Evolutionary conservation across 2,888 invertebrate genomes (phyloP).

Genomic region (Hirtodrosophila trivittata): DNA sequence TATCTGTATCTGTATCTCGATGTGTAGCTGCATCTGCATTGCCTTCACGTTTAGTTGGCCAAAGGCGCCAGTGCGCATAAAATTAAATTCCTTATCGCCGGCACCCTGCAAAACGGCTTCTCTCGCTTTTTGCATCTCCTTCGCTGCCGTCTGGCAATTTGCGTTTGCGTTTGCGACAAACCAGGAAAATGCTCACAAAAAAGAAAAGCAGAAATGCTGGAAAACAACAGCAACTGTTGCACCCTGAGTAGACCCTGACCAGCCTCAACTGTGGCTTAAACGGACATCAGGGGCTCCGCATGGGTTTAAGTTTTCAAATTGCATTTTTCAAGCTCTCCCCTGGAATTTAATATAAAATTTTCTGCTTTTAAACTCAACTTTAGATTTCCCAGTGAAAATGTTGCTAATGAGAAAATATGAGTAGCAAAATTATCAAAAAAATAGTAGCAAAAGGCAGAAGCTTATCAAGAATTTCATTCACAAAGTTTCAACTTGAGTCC

Average conservation of each 20-base stretch:
- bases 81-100: conserved; percentile 59
- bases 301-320: conserved; percentile 32
- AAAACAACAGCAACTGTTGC: conserved; percentile 42
- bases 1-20: conserved; percentile 14
- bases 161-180: conserved; percentile 17
- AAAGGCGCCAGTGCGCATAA: conserved; percentile 55
- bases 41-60: conserved; percentile 27
- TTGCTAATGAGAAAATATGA: too few relatives aligned
- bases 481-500: too few relatives aligned
- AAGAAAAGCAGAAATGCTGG: too few relatives aligned
- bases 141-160: conserved; percentile 37
- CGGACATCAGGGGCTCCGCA: conserved; percentile 12
- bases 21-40: conserved; percentile 11
- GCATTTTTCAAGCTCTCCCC: conserved; percentile 28
- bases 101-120: conserved; percentile 23
- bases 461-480: too few relatives aligned
- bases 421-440: too few relatives aligned
- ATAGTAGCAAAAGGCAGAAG: too few relatives aligned
- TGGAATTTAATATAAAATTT: conserved; percentile 33
- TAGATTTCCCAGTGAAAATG: too few relatives aligned
- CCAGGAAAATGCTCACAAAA: too few relatives aligned
- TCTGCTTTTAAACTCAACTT: too few relatives aligned
- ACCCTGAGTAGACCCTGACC: conserved; percentile 31
- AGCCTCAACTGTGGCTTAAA: conserved; percentile 31
- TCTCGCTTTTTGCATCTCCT: conserved; percentile 7